These are phyloP conservation scores for Pseudomyrmex concolor DNA, from an alignment of 1,140 invertebrate species.

Conservation along the genomic window DNA sequence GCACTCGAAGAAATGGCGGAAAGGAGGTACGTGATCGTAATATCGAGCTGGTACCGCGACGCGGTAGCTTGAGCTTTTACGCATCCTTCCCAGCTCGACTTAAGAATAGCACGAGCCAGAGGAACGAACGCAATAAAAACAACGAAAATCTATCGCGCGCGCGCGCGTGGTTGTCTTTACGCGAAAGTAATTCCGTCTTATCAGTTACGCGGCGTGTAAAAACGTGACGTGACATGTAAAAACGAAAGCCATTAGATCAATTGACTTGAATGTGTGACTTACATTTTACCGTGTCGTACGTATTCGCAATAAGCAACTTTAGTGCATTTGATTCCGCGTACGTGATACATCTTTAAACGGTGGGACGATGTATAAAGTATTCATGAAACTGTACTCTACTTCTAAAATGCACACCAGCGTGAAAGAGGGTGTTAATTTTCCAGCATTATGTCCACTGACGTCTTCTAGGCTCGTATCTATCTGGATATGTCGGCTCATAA, in stretches of 20 bases:
- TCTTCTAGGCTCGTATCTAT: conserved; percentile 46
- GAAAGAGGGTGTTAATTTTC: conserved; percentile 63
- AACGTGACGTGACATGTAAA: conserved; percentile 25
- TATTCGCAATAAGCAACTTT: conserved; percentile 1
- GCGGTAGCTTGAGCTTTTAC: conserved; percentile 37
- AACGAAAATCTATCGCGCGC: background rate
- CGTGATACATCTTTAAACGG: too few species aligned
- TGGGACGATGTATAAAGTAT: too few species aligned
- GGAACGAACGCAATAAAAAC: conserved; percentile 23
- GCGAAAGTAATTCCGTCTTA: conserved; percentile 14
- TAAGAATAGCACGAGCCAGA: conserved; percentile 29
- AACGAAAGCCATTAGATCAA: conserved; percentile 25
- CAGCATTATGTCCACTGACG: conserved; percentile 51
- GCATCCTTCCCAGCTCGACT: conserved; percentile 17
- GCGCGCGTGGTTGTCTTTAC: background rate
- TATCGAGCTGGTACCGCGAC: conserved; percentile 22
- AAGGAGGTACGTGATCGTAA: conserved; percentile 53
- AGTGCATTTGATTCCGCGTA: too few species aligned
- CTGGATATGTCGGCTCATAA: conserved; percentile 68
- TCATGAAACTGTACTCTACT: too few species aligned
- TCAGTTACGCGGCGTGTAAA: background rate
- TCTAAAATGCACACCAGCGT: background rate
- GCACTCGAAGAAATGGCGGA: conserved; percentile 45
- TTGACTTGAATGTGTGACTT: conserved; percentile 14
- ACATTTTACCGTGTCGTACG: conserved; percentile 8